Conservation (phyloP, 2,797 vertebrate species). For the Todus mexicanus region DNA sequence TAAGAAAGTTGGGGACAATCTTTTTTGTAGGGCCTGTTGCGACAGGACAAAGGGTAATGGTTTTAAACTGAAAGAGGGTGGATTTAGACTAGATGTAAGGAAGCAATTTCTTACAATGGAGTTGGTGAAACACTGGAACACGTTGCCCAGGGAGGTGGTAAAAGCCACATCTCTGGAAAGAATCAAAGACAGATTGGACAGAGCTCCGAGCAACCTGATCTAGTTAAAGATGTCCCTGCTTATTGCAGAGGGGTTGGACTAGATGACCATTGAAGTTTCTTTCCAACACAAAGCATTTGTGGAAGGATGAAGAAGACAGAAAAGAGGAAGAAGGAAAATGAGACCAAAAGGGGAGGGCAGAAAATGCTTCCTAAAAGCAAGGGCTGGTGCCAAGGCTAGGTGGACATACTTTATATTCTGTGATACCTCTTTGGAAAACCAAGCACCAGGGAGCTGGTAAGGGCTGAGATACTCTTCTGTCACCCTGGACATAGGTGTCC, state of each 20-base stretch:
- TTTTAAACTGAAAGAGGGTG: too few relatives aligned
- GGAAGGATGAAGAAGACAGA: neutral
- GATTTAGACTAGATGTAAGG: too few relatives aligned
- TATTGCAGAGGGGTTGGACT: neutral
- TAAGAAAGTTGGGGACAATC: too few relatives aligned
- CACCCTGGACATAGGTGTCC: neutral
- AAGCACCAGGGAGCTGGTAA: neutral
- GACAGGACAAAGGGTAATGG: too few relatives aligned
- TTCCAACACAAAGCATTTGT: neutral
- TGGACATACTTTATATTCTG: accelerated
- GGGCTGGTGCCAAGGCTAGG: neutral
- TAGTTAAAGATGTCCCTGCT: neutral
- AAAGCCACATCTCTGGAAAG: neutral
- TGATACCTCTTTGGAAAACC: neutral
- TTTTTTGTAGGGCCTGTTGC: too few relatives aligned
- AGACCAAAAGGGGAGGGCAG: neutral
- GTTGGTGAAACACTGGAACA: too few relatives aligned
- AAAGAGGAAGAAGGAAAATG: neutral
- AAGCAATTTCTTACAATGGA: too few relatives aligned
- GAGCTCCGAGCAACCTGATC: neutral
- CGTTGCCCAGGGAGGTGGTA: neutral
- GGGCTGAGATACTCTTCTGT: neutral
- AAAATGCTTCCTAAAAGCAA: neutral
- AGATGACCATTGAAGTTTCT: neutral
- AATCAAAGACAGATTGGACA: neutral